Evolutionary conservation across 2,113 vertebrate genomes (phyloP), one percentile per base, ranked within the genome.

Genomic region (Calidris pugnax): DNA sequence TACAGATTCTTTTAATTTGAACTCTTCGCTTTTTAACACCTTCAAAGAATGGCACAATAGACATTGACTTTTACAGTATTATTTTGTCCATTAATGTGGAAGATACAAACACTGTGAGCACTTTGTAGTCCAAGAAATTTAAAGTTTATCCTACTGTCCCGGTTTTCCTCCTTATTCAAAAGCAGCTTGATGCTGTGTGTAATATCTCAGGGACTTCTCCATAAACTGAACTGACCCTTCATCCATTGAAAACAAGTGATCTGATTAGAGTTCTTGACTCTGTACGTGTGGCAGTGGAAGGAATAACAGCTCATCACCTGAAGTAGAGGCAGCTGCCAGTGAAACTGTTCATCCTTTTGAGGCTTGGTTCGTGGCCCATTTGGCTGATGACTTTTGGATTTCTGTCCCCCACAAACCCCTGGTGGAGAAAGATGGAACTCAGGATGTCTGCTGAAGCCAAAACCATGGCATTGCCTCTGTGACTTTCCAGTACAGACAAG

Each of bases 391-490:
- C 48, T 72, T 60, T 21, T 37, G n/a, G 43, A 33, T 81, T 77
- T 67, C 53, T 1, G 0, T 32, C 37, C 27, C 14, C 43, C 0
- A 1, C 27, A 75, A 64, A 62, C 72, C 35, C 28, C 13, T 41
- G 22, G 21, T 9, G 37, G 30, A 64, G 48, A 50, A n/a, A 80
- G 37, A 53, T 32, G 23, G 75, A 87, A 60, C 21, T 77, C 2
- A 1, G 64, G 41, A 45, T 48, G 32, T 27, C 23, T 47, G 47
- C 39, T 77, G 55, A 77, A 63, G 71, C 21, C 77, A n/a, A 78
- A 82, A 28, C 51, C 11, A 6, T 53, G 59, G 27, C 23, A 28
- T 69, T 0, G 0, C 17, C 76, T n/a, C 57, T 33, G 24, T 69
- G n/a, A 39, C 26, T 85, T 67, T 60, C 55, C 39, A n/a, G 14